Base-by-base conservation (phyloP, 64 coral and sea anemone species). In the Orbicella faveolata region DNA sequence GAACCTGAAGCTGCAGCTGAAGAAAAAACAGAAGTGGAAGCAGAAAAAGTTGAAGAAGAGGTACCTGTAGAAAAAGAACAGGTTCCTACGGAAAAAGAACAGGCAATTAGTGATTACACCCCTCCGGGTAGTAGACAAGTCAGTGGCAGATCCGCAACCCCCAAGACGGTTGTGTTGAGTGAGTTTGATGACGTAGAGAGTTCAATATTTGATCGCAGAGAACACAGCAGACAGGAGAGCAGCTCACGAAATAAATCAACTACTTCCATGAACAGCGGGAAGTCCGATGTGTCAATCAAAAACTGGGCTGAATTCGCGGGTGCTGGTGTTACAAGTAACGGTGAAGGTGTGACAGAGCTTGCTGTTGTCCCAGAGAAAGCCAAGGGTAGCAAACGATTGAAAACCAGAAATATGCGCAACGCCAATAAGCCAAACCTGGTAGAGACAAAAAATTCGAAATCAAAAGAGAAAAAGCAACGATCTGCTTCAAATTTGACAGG, bases 101-200 rank as follows among this genome's bases (percentile, higher is more conserved):
- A 88, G 23, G 84, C 51, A 7, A 77, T 19, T 23, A 15, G 63
- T 21, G 14, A 68, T 4, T 19, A 76, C 18, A 41, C 68, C 23
- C 77, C 52, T 33, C 83, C 82, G 12, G 79, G 36, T 51, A 96
- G 88, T 54, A 73, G 95, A 55, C 67, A 89, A 4, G 89, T 96
- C 15, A 94, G 95, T 69, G 95, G 95, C 23, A 57, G 87, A 33
- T 96, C 95, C 16, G 92, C 88, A 21, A 90, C 80, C 13, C 92
- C 95, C 61, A 77, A 53, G 34, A 78, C 80, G 23, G 69, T 85
- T 26, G 79, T 87, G 6, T 35, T 73, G 30, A 80, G 77, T 16
- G 81, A 88, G 37, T 96, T 96, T 69, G 95, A 96, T 68, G 95
- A 96, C 16, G 81, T 90, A 2, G 95, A 94, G 35, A 92, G 91